A percentile compares a stretch with the other conserved stretches of the same genome.
These are phyloP conservation scores for Gobio gobio DNA, from an alignment of 2,113 vertebrate genomes.

Conservation along the genomic window DNA sequence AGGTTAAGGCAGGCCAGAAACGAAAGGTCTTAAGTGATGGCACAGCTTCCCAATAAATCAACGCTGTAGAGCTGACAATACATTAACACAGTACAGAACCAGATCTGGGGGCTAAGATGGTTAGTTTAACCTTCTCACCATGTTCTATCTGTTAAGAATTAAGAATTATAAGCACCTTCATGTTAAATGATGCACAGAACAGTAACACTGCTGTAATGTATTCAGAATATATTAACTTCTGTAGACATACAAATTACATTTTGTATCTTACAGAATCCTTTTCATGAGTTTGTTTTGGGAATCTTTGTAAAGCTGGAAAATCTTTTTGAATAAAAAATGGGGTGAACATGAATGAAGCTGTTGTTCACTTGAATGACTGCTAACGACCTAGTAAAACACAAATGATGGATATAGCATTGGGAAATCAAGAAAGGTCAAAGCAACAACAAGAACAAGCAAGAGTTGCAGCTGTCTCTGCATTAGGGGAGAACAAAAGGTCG, in stretches of 20 bases:
- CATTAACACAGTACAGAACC: neutral
- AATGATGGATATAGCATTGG: neutral
- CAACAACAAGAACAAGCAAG: neutral
- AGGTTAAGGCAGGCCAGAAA: conserved; percentile 22
- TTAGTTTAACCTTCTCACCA: neutral
- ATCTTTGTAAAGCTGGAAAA: neutral
- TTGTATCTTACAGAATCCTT: neutral
- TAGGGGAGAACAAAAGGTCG: conserved; percentile 36
- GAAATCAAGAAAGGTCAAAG: conserved; percentile 7
- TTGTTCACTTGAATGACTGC: neutral
- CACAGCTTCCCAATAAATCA: neutral
- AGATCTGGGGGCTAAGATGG: neutral
- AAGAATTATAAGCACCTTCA: neutral
- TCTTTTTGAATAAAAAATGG: no score
- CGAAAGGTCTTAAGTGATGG: neutral
- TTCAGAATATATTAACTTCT: neutral
- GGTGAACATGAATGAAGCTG: neutral
- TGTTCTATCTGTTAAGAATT: neutral
- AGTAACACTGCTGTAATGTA: neutral
- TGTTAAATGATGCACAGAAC: neutral
- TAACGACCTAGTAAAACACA: neutral
- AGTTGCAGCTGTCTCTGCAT: conserved; percentile 30
- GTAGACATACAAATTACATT: neutral
- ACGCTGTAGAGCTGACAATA: neutral
- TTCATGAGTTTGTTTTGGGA: neutral